These are phyloP conservation scores for Temnothorax nylanderi DNA, from an alignment of 1,140 invertebrate genomes.

Conservation along the genomic window DNA sequence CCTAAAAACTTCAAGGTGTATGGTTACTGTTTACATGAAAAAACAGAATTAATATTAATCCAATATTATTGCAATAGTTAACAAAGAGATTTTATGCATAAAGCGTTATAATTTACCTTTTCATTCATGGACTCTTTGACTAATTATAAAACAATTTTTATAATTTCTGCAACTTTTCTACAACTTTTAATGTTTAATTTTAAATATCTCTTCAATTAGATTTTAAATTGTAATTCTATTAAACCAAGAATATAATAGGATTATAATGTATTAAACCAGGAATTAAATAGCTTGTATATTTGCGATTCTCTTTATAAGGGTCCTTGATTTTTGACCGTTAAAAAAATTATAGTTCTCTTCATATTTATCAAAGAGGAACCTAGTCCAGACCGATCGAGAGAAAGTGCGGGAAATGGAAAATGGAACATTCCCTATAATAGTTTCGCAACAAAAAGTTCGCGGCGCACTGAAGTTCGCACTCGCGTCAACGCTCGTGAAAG, in stretches of 20 bases:
- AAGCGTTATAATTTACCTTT: neutral
- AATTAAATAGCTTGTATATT: neutral
- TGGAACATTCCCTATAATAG: slow-evolving; percentile 14
- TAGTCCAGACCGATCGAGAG: neutral
- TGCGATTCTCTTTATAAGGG: neutral
- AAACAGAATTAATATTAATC: neutral
- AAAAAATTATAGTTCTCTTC: neutral
- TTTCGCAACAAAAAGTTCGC: slow-evolving; percentile 34
- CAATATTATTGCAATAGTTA: neutral
- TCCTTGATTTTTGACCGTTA: neutral
- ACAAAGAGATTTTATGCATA: neutral
- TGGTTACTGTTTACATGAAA: too few species aligned
- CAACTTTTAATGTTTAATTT: neutral
- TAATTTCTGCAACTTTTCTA: neutral
- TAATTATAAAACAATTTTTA: slow-evolving; percentile 16
- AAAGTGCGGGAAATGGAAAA: slow-evolving; percentile 5
- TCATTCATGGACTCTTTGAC: neutral
- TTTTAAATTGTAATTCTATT: neutral
- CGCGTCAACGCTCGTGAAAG: slow-evolving; percentile 54
- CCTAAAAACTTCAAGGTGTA: neutral
- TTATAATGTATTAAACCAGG: neutral
- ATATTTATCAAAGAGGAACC: neutral
- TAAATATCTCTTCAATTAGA: neutral
- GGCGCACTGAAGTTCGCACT: slow-evolving; percentile 23
- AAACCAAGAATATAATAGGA: neutral